phyloP scores from a whole-genome alignment of 1,140 invertebrate species.

The Drosophila santomea region DNA sequence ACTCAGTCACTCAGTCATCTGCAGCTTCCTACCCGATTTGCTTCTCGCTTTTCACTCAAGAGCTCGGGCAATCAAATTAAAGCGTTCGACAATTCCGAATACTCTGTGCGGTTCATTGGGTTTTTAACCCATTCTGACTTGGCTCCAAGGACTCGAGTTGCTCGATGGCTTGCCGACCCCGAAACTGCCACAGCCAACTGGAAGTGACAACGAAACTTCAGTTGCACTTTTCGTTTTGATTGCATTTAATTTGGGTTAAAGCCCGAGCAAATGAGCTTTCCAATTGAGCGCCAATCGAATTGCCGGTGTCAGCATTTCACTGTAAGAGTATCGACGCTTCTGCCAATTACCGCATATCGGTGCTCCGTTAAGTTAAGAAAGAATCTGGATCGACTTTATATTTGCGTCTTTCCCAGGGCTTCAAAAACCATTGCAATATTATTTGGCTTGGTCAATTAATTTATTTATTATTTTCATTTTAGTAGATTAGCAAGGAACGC shows the following conservation, averaged over 20 bases:
- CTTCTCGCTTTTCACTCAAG: constrained; percentile 8
- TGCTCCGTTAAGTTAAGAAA: background rate
- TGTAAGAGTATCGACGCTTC: constrained; percentile 5
- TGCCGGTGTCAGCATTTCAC: constrained; percentile 29
- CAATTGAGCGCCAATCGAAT: constrained; percentile 39
- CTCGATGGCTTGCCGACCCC: background rate
- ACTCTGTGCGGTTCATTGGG: constrained; percentile 46
- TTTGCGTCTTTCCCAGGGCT: too few species aligned
- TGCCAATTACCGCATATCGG: background rate
- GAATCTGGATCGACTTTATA: background rate
- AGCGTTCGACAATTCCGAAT: constrained; percentile 57
- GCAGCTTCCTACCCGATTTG: constrained; percentile 40
- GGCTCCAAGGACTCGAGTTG: constrained; percentile 3
- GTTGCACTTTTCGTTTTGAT: constrained; percentile 40
- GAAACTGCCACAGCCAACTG: constrained; percentile 22
- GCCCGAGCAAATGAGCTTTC: constrained; percentile 42
- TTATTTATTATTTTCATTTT: too few species aligned
- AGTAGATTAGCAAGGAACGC: too few species aligned
- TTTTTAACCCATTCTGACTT: constrained; percentile 21
- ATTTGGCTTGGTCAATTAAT: too few species aligned
- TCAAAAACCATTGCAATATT: too few species aligned
- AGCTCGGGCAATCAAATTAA: constrained; percentile 64
- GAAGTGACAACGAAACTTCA: constrained; percentile 46
- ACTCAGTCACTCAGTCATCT: constrained; percentile 31
- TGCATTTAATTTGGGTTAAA: constrained; percentile 51